Evolutionary conservation across 2,113 vertebrate genomes (phyloP), one percentile per base, ranked within the genome.

Genomic region (Nerophis ophidion): DNA sequence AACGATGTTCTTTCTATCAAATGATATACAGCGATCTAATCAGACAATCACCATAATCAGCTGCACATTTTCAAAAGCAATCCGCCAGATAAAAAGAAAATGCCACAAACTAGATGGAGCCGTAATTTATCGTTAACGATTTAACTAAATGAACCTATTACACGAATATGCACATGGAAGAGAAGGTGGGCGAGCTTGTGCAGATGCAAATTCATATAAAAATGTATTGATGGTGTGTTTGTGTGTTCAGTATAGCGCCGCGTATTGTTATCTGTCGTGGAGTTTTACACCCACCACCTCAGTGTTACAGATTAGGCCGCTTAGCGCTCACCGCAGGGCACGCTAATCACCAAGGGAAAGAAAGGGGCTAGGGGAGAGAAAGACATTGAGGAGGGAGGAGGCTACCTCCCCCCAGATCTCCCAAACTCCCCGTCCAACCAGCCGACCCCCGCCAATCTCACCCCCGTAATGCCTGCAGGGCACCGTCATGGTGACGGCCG

Each of bases 341-440:
- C 77, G 81, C 84, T 88, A 90, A 88, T 87, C 85, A 87, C 78
- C 67, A 76, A 68, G 64, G 65, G 75, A 76, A 67, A 70, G 26
- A 60, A 35, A 66, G 59, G 50, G 68, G 67, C 33, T 49, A 12
- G 59, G 61, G 46, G 7, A 5, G 36, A 17, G 56, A 26, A 47
- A 36, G 35, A 19, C 10, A 48, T 60, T 26, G 35, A 52, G 50
- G 46, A 19, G 56, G 46, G 35, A 33, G 19, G 52, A 58, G 60
- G 52, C 60, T 35, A 60, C 16, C 66, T 66, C 75, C 58, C 61
- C 48, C 35, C 14, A n/a, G 40, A 40, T 16, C 54, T 16, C 9
- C 65, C 45, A 55, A 59, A 51, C 58, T 55, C 50, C 34, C 48
- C 56, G 48, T 68, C 66, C 71, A 67, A 66, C 66, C 75, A 66